A percentile compares a stretch with the other conserved stretches of the same genome.
These are phyloP conservation scores for Brachionus asplanchnoidis DNA, from an alignment of 1,140 invertebrate genomes.

Conservation along the genomic window DNA sequence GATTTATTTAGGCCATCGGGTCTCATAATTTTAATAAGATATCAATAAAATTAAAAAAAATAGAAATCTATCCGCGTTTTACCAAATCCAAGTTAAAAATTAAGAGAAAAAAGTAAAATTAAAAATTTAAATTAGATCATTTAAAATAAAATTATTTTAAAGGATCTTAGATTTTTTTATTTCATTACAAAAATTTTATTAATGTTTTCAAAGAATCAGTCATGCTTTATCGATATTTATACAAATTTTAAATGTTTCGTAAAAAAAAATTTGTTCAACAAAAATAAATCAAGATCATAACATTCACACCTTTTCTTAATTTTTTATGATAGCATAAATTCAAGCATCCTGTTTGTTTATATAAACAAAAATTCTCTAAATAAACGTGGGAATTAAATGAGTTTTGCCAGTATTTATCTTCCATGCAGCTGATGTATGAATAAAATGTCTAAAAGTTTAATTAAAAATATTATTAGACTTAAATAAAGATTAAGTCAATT, in stretches of 20 bases:
- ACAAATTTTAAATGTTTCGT: background rate
- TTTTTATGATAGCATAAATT: background rate
- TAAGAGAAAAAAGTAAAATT: too few relatives aligned
- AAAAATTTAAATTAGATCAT: too few relatives aligned
- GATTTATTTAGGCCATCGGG: too few relatives aligned
- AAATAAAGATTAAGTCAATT: background rate
- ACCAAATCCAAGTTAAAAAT: too few relatives aligned
- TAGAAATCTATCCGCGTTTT: too few relatives aligned
- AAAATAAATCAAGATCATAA: background rate
- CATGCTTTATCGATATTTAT: background rate
- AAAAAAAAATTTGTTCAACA: background rate
- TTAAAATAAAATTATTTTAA: too few relatives aligned
- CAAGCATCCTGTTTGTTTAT: background rate
- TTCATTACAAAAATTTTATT: too few relatives aligned
- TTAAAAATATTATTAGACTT: background rate
- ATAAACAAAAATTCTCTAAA: background rate
- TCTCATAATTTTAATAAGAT: too few relatives aligned
- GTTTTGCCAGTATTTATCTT: background rate
- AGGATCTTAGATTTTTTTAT: too few relatives aligned
- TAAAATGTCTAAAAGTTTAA: background rate
- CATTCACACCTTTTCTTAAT: background rate
- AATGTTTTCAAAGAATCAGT: background rate
- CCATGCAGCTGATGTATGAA: background rate
- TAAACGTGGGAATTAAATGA: background rate
- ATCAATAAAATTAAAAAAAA: too few relatives aligned